Percentiles rank a stretch among this genome's conserved stretches.
Evolutionary conservation across 2,797 vertebrate species (phyloP).

Genomic region (Macroramphosus scolopax): DNA sequence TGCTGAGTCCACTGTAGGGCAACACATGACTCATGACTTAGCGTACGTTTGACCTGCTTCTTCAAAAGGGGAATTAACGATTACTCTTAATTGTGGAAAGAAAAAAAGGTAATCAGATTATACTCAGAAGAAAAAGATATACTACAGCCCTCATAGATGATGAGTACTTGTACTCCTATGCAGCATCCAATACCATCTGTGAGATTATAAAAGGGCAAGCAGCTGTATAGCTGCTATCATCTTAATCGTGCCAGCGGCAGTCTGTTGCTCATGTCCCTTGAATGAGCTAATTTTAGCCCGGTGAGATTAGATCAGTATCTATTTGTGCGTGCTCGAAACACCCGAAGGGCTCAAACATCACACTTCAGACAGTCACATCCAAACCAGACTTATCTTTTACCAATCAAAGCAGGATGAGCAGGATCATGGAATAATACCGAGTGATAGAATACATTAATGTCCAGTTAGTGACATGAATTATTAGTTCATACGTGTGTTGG

Average conservation of each 20-base stretch:
- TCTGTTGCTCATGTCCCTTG: conserved; percentile 42
- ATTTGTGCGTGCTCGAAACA: conserved; percentile 47
- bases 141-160: conserved; percentile 4
- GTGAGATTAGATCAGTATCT: conserved; percentile 67
- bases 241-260: conserved; percentile 48
- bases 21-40: conserved; percentile 43
- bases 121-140: background rate
- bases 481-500: too few species aligned
- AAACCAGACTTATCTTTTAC: too few species aligned
- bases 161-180: conserved; percentile 26
- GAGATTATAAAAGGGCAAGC: conserved; percentile 57
- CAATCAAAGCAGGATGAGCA: too few species aligned
- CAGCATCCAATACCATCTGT: conserved; percentile 44
- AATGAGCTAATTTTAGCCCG: conserved; percentile 62
- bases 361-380: conserved; percentile 35
- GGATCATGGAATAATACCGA: too few species aligned
- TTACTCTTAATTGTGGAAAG: background rate
- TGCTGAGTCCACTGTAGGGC: conserved; percentile 21
- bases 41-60: conserved; percentile 47
- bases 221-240: conserved; percentile 56
- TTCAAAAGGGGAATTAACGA: conserved; percentile 4
- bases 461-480: too few species aligned
- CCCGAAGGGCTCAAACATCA: conserved; percentile 51
- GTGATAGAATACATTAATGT: too few species aligned
- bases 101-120: conserved; percentile 2